Base-by-base conservation (phyloP, 2,113 vertebrate genomes). In the Lagopus muta region DNA sequence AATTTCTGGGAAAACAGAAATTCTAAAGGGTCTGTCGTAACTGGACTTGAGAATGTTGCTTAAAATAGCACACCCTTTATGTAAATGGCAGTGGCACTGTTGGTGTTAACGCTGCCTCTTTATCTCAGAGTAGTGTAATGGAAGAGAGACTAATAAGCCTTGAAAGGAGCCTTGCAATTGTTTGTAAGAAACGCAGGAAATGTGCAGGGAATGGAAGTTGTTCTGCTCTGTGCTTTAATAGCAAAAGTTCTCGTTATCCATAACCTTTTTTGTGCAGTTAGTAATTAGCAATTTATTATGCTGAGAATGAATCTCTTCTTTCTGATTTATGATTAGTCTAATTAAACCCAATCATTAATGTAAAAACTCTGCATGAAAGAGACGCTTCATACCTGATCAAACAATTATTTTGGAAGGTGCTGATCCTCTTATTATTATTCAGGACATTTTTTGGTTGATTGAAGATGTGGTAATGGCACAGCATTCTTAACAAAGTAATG, bases 321-420 rank as follows among this genome's bases (percentile, higher is more conserved):
- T 90, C 74, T 89, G 86, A 89, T 47, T 94, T 92, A 71, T 92
- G 88, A 84, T 62, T 27, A 84, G 66, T 47, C 81, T 96, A 94
- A 96, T 96, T 96, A 96, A 86, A 89, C 77, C 27, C 36, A 90
- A 48, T 75, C 70, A 96, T 95, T 92, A 95, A 91, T 40, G 62
- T 92, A 93, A 96, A 89, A 85, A 54, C 67, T 83, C 48, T 43
- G 5, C 48, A 81, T 75, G 86, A 92, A 92, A 90, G 74, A 81
- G 36, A 89, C 1, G 12, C n/a, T 92, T 94, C 88, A 94, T 78
- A 94, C 88, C 67, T 89, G 81, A 92, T 94, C 84, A 94, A 89
- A 96, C 70, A 95, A 90, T 93, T 93, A 92, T 93, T 97, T 92
- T 91, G 47, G 36, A 94, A 94, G 90, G 71, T 89, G 77, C 40